Percentiles rank a stretch among this genome's conserved stretches.
These are phyloP conservation scores for Pelecanoides urinatrix DNA, from an alignment of 2,113 vertebrate genomes.

Conservation along the genomic window DNA sequence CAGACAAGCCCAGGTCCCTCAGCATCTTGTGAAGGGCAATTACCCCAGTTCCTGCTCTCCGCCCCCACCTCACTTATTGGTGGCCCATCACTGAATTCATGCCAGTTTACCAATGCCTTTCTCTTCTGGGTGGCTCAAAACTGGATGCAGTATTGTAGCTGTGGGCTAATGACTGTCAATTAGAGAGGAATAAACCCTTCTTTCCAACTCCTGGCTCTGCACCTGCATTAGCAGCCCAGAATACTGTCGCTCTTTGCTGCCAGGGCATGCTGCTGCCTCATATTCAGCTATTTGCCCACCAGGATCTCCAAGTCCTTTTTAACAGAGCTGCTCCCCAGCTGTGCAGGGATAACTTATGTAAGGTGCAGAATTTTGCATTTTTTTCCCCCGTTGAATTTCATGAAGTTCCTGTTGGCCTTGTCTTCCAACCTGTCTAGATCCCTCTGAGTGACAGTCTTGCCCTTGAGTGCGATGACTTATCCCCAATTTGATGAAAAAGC, in stretches of 20 bases:
- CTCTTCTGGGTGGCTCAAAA: neutral
- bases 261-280: neutral
- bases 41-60: neutral
- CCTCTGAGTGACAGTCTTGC: neutral
- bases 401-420: neutral
- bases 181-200: neutral
- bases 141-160: neutral
- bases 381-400: neutral
- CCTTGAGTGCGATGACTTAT: neutral
- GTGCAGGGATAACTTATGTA: neutral
- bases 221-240: neutral
- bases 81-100: neutral
- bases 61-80: fast-evolving
- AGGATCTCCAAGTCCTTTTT: neutral
- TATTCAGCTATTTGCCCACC: neutral
- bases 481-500: neutral
- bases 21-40: neutral
- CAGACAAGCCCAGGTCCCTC: neutral
- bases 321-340: neutral
- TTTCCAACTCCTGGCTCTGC: neutral
- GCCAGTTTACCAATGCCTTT: neutral
- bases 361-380: neutral
- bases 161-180: neutral
- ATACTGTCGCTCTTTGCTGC: neutral
- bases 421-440: neutral